These are phyloP conservation scores for Tachypleus tridentatus DNA, from an alignment of 1,140 invertebrate species.

Conservation along the genomic window DNA sequence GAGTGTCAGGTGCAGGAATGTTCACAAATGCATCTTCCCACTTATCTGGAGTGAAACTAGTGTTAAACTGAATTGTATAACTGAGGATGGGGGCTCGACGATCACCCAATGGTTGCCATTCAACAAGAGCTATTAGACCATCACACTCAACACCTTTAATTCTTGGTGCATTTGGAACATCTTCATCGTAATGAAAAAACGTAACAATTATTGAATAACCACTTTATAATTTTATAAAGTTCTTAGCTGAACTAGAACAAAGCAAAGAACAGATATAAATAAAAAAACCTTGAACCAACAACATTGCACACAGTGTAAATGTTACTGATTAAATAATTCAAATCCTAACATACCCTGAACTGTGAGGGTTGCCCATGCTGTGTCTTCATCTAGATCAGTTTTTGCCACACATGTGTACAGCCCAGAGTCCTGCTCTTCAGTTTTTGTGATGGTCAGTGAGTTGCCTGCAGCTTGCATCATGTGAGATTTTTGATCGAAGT, in stretches of 20 bases:
- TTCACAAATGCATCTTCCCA: constrained; percentile 67
- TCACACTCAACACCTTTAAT: constrained; percentile 53
- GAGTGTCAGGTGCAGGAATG: constrained; percentile 65
- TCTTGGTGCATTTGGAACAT: constrained; percentile 79
- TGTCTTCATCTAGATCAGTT: constrained; percentile 73
- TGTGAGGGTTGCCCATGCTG: constrained; percentile 70
- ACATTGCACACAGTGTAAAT: too few relatives aligned
- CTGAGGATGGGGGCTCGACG: constrained; percentile 86
- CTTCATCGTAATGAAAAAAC: constrained; percentile 36
- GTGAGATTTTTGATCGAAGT: constrained; percentile 71
- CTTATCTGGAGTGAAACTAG: constrained; percentile 78
- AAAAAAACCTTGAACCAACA: neutral
- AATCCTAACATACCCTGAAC: constrained; percentile 56
- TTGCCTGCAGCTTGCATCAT: constrained; percentile 51
- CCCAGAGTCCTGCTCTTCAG: constrained; percentile 85
- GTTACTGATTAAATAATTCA: too few relatives aligned
- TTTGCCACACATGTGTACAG: constrained; percentile 89
- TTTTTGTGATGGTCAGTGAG: constrained; percentile 86
- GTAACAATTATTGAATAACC: too few relatives aligned
- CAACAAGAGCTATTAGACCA: constrained; percentile 53
- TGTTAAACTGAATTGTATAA: constrained; percentile 89
- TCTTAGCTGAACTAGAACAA: constrained; percentile 1
- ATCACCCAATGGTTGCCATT: constrained; percentile 79
- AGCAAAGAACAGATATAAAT: neutral
- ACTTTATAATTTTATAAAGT: neutral